Base-by-base conservation (phyloP, 2,888 invertebrate species). In the Byasa hedistus region DNA sequence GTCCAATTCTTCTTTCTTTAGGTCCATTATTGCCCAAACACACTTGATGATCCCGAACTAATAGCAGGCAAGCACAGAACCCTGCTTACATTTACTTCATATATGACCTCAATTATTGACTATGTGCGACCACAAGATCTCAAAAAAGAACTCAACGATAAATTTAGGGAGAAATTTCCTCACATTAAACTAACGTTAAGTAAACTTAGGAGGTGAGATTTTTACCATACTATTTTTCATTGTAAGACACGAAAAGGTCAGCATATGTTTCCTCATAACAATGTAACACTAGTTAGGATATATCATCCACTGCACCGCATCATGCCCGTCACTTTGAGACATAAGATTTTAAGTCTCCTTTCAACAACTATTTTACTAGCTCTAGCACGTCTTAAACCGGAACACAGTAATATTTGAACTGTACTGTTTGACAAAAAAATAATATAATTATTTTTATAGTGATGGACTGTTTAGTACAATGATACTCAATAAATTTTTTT, bases 111-210 rank as follows among this genome's bases (percentile, higher is more conserved):
- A 0, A 97, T 99, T 58, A 98, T 99, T 76, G 98, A 98, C 87
- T 98, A 99, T 82, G 98, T 98, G 7, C 95, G 97, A 73, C 98
- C 99, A 21, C 97, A 97, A 51, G 98, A 98, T 84, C 91, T 99
- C 73, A 99, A 99, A 87, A 98, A 98, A 83, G 98, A 99, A 85
- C 92, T 99, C 58, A 99, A 99, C 86, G 99, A 99, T 80, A 98
- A 98, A 87, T 99, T 99, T 81, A 94, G 95, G 74, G 98, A 97
- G 76, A 97, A 97, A 80, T 99, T 98, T 91, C 99, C 99, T 0
- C 95, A 97, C 76, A 96, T 99, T 71, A 97, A 98, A 82, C 91
- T 99, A 39, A 98, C 98, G 4, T 93, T 99, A 68, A 99, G 98
- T 87, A 99, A 99, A 93, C 92, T 99, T 65, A 94, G 98, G 88